Evolutionary conservation across 2,888 invertebrate genomes (phyloP).

Genomic region (Cephus spinipes): DNA sequence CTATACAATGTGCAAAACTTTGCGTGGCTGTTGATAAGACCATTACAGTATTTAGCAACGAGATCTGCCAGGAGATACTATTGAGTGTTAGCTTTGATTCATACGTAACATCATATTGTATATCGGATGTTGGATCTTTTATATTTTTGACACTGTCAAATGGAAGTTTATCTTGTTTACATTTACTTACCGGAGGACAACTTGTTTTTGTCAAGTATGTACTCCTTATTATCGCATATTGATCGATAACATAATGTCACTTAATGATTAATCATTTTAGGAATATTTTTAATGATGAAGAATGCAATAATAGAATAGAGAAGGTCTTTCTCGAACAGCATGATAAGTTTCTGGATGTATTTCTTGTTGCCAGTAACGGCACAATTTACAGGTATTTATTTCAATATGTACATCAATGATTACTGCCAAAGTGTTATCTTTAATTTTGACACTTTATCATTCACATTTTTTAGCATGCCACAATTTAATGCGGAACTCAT

Average conservation of each 20-base stretch:
- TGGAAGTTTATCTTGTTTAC: slow-evolving; percentile 52
- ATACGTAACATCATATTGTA: slow-evolving; percentile 46
- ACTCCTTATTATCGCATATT: not conserved
- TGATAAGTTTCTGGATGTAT: slow-evolving; percentile 22
- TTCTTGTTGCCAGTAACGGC: slow-evolving; percentile 40
- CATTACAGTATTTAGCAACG: slow-evolving; percentile 57
- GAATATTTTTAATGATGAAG: slow-evolving; percentile 11
- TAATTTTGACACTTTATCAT: not conserved
- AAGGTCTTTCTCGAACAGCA: not conserved
- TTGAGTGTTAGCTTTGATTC: slow-evolving; percentile 52
- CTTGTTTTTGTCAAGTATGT: slow-evolving; percentile 49
- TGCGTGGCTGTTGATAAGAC: slow-evolving; percentile 58
- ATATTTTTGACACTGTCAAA: slow-evolving; percentile 49
- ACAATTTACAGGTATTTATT: slow-evolving; percentile 41
- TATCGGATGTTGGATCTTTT: slow-evolving; percentile 50
- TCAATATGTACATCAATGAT: not conserved
- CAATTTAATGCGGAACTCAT: slow-evolving; percentile 31
- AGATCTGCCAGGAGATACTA: slow-evolving; percentile 49
- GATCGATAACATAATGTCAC: not conserved
- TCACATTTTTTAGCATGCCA: slow-evolving; percentile 10
- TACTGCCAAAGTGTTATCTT: not conserved
- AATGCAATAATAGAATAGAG: not conserved
- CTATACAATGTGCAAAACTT: slow-evolving; percentile 47
- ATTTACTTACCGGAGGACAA: slow-evolving; percentile 44
- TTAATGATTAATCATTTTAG: slow-evolving; percentile 18